Percentiles rank a stretch among this genome's conserved stretches.
phyloP scores from a whole-genome alignment of 92 coral and sea anemone genomes.

The Heliopora coerulea region DNA sequence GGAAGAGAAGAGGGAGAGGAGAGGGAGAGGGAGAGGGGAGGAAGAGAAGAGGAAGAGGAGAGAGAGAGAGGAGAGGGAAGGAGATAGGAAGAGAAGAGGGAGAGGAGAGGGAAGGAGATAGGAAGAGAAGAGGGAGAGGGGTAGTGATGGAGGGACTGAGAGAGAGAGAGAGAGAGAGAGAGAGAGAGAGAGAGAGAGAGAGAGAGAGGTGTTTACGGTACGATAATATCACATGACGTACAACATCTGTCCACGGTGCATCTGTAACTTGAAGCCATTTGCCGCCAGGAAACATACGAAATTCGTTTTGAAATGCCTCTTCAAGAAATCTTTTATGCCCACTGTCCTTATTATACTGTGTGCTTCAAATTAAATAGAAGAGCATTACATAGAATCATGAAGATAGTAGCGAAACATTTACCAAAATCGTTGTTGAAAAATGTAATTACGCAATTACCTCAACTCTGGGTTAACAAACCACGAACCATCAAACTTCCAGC shows the following conservation, averaged over 20 bases:
- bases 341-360: conserved; percentile 68
- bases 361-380: conserved; percentile 36
- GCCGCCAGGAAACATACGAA: conserved; percentile 70
- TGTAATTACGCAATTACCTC: conserved; percentile 52
- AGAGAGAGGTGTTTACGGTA: too few relatives aligned
- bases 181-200: too few relatives aligned
- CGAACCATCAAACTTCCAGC: conserved; percentile 83
- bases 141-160: conserved; percentile 10
- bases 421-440: background rate
- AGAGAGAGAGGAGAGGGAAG: too few relatives aligned
- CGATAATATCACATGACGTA: too few relatives aligned
- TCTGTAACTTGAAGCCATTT: conserved; percentile 62
- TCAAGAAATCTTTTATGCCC: conserved; percentile 82
- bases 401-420: too few relatives aligned
- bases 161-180: conserved; percentile 24
- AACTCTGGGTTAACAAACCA: conserved; percentile 80
- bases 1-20: too few relatives aligned
- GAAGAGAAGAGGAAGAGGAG: too few relatives aligned
- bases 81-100: too few relatives aligned
- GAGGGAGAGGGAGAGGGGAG: too few relatives aligned
- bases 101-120: too few relatives aligned
- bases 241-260: conserved; percentile 82
- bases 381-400: too few relatives aligned
- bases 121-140: too few relatives aligned
- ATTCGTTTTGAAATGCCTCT: conserved; percentile 82